A percentile compares a stretch with the other conserved stretches of the same genome.
These are phyloP conservation scores for Anguilla japonica DNA, from an alignment of 2,113 vertebrate species.

Conservation along the genomic window DNA sequence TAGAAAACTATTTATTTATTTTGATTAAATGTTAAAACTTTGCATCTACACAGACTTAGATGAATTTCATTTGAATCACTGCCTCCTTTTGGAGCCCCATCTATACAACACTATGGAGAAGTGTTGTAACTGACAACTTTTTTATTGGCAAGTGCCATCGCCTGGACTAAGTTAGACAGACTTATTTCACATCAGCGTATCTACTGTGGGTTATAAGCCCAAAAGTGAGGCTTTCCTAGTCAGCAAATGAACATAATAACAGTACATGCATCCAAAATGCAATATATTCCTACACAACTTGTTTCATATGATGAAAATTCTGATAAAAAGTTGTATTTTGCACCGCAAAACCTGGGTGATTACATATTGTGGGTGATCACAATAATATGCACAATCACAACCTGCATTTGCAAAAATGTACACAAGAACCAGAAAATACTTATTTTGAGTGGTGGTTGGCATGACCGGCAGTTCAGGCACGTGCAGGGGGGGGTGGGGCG, in stretches of 20 bases:
- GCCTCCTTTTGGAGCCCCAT: too few species aligned
- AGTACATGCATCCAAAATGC: neutral
- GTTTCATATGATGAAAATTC: neutral
- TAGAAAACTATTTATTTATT: too few species aligned
- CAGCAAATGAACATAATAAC: neutral
- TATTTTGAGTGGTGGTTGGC: neutral
- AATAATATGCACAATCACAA: neutral
- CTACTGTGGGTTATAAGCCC: too few species aligned
- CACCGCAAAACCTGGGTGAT: neutral
- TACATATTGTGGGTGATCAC: neutral
- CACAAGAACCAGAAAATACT: neutral
- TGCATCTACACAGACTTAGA: too few species aligned
- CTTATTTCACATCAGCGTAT: too few species aligned
- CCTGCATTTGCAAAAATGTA: neutral
- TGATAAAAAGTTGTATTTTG: neutral
- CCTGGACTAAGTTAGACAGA: too few species aligned
- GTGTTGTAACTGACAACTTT: too few species aligned
- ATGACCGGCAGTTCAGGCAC: neutral
- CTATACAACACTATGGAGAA: too few species aligned
- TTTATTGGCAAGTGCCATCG: too few species aligned
- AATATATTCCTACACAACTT: neutral
- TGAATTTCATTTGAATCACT: too few species aligned
- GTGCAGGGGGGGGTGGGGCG: too few species aligned
- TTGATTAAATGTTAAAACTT: too few species aligned
- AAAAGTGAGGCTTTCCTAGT: neutral